These are phyloP conservation scores for Rattus rattus DNA, from an alignment of 2,113 vertebrate species.

Conservation along the genomic window DNA sequence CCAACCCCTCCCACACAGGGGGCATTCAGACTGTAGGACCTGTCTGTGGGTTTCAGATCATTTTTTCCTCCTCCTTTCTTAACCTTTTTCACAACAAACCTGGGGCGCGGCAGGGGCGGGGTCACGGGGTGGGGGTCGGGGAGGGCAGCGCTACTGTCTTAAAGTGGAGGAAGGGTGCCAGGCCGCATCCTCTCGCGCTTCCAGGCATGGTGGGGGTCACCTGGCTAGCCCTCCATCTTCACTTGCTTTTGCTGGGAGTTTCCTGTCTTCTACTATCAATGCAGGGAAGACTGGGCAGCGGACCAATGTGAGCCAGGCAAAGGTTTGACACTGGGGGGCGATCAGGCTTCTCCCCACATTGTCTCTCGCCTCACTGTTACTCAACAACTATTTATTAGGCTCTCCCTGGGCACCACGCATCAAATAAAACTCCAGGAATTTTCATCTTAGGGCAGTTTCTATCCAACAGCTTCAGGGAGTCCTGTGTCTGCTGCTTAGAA, in stretches of 20 bases:
- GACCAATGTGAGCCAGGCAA: neutral
- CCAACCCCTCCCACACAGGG: neutral
- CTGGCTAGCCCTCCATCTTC: neutral
- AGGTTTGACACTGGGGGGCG: neutral
- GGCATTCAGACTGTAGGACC: neutral
- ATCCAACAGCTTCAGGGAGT: neutral
- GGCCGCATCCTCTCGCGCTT: neutral
- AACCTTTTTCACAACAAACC: neutral
- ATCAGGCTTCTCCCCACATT: neutral
- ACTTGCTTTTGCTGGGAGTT: neutral
- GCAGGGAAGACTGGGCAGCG: neutral
- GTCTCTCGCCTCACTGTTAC: neutral
- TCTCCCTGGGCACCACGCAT: neutral
- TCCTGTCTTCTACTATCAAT: neutral
- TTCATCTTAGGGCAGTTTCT: neutral
- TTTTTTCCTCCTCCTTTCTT: neutral
- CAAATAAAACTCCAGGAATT: neutral
- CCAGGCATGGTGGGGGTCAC: neutral
- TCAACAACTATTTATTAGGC: neutral
- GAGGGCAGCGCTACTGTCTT: neutral
- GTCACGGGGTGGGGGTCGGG: fast-evolving
- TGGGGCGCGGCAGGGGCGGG: neutral
- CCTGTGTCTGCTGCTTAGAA: neutral
- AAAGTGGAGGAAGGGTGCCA: neutral
- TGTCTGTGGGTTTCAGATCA: neutral